Conservation (phyloP, 2,113 vertebrate species). For the Apistogramma diplotaenia region DNA sequence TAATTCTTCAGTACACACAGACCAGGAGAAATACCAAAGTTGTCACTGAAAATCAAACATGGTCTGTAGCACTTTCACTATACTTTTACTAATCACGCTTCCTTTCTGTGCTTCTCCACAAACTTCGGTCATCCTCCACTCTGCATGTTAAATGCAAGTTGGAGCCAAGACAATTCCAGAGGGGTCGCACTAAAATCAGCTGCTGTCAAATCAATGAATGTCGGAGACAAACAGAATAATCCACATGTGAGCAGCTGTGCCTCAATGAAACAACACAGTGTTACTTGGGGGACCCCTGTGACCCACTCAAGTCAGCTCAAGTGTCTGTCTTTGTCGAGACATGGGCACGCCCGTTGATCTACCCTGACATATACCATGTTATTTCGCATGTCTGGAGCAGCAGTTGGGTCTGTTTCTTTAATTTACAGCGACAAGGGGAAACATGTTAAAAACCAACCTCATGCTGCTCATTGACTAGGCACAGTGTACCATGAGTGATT, state of each 20-base stretch:
- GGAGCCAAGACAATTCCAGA: constrained; percentile 36
- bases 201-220: constrained; percentile 62
- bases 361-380: constrained; percentile 56
- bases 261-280: constrained; percentile 28
- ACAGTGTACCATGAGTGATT: background rate
- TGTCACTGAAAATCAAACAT: constrained; percentile 31
- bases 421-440: constrained; percentile 65
- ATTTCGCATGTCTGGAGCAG: constrained; percentile 50
- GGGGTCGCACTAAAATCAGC: constrained; percentile 56
- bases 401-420: constrained; percentile 58
- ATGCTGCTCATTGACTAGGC: background rate
- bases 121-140: constrained; percentile 22
- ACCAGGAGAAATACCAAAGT: background rate
- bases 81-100: constrained; percentile 5
- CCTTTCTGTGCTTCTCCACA: constrained; percentile 5
- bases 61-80: background rate
- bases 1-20: background rate
- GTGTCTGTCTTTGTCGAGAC: constrained; percentile 36
- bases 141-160: constrained; percentile 50
- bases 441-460: constrained; percentile 63
- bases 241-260: constrained; percentile 52
- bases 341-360: constrained; percentile 38
- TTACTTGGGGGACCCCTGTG: constrained; percentile 9
- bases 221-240: constrained; percentile 51
- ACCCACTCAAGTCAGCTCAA: constrained; percentile 36